These are phyloP conservation scores for Scolopax rusticola DNA, from an alignment of 2,797 vertebrate genomes.

Conservation along the genomic window DNA sequence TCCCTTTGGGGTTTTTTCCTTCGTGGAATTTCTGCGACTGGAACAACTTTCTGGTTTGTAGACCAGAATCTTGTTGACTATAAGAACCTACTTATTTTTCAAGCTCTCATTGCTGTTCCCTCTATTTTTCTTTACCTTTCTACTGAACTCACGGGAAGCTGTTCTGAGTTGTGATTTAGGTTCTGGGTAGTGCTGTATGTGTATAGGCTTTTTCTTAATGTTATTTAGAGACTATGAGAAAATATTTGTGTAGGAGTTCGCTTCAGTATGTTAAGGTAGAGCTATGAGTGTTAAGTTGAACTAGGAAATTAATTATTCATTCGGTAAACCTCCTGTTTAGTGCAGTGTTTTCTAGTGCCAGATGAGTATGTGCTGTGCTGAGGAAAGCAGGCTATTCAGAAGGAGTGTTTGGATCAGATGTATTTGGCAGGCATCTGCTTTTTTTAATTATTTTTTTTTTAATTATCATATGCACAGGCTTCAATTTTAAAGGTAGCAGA, in stretches of 20 bases:
- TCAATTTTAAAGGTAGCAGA: neutral
- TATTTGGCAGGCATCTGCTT: neutral
- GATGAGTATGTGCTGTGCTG: neutral
- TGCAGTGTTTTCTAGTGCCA: neutral
- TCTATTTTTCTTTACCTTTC: neutral
- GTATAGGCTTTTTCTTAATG: neutral
- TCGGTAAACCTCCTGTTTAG: neutral
- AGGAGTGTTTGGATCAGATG: neutral
- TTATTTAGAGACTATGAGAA: neutral
- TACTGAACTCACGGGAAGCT: neutral
- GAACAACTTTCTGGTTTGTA: neutral
- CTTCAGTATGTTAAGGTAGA: neutral
- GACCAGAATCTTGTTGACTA: neutral
- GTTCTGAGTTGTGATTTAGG: neutral
- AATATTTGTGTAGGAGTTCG: neutral
- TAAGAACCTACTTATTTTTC: neutral
- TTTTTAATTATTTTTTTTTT: neutral
- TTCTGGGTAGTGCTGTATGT: neutral
- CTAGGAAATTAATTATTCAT: slow-evolving; percentile 13
- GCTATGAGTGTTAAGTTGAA: neutral
- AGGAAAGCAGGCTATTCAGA: neutral
- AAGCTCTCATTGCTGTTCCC: neutral
- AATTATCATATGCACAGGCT: neutral
- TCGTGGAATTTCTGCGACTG: neutral
- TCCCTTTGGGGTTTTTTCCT: neutral